These are phyloP conservation scores for Oceanodroma tethys DNA, from an alignment of 2,113 vertebrate species.

Conservation along the genomic window DNA sequence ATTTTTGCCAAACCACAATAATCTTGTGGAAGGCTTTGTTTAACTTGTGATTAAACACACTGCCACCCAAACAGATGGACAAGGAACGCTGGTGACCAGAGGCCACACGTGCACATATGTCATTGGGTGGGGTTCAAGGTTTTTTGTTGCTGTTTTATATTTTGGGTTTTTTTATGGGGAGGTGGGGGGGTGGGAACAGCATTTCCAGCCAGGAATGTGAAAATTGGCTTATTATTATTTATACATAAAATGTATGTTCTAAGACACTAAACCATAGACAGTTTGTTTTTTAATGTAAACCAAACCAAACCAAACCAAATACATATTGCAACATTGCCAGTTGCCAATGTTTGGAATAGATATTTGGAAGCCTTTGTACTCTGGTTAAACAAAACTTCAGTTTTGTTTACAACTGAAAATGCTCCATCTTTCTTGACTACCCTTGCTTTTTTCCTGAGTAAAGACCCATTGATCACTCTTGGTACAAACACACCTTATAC, in stretches of 20 bases:
- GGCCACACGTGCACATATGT: neutral
- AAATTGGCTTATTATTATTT: neutral
- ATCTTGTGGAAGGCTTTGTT: neutral
- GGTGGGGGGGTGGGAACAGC: neutral
- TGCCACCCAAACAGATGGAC: neutral
- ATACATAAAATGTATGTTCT: neutral
- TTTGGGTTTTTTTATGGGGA: neutral
- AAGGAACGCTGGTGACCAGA: neutral
- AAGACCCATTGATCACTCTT: neutral
- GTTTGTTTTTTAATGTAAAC: neutral
- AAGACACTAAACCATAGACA: neutral
- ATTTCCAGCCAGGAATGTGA: neutral
- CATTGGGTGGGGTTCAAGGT: neutral
- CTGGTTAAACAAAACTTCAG: neutral
- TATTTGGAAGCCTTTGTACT: neutral
- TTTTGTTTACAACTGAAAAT: neutral
- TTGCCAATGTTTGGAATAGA: neutral
- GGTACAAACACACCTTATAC: neutral
- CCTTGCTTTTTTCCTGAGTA: neutral
- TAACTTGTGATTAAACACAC: neutral
- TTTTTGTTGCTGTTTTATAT: neutral
- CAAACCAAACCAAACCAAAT: neutral
- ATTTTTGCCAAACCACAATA: neutral
- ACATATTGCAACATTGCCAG: neutral
- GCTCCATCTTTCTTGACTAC: neutral